These are phyloP conservation scores for Scarus forsteni DNA, from an alignment of 2,797 vertebrate species.

Conservation along the genomic window DNA sequence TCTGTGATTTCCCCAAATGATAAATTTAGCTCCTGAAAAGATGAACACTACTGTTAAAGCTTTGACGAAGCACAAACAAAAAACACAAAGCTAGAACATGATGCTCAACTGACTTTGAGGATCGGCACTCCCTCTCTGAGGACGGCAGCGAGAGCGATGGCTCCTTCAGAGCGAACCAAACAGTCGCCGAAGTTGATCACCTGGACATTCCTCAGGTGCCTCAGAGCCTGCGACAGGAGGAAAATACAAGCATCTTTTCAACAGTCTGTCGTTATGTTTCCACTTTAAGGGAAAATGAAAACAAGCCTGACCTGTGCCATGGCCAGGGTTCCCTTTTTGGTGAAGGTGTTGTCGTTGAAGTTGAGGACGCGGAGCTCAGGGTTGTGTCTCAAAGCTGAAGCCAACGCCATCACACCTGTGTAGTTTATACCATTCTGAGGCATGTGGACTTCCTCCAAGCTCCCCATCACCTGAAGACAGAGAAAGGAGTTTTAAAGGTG, in stretches of 20 bases:
- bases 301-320: slow-evolving; percentile 90
- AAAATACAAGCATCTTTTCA: neutral
- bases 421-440: slow-evolving; percentile 98
- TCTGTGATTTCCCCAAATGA: slow-evolving; percentile 96
- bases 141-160: slow-evolving; percentile 88
- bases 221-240: slow-evolving; percentile 85
- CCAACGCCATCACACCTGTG: slow-evolving; percentile 90
- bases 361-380: slow-evolving; percentile 91
- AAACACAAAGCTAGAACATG: neutral
- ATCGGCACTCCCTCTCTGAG: slow-evolving; percentile 89
- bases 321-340: slow-evolving; percentile 92
- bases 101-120: slow-evolving; percentile 86
- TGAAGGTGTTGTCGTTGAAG: slow-evolving; percentile 98
- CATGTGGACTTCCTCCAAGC: slow-evolving; percentile 96
- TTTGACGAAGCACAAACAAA: neutral
- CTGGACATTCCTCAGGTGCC: slow-evolving; percentile 90
- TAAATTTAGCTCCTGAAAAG: slow-evolving; percentile 92
- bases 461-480: slow-evolving; percentile 89
- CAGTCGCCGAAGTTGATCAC: slow-evolving; percentile 98
- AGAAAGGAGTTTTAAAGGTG: neutral
- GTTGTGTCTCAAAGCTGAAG: slow-evolving; percentile 91
- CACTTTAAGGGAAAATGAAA: neutral
- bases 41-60: neutral
- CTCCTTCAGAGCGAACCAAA: slow-evolving; percentile 93
- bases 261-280: rapidly evolving